Evolutionary conservation across 2,113 vertebrate species (phyloP), one percentile per base, ranked within the genome.

Genomic region (Protobothrops mucrosquamatus): DNA sequence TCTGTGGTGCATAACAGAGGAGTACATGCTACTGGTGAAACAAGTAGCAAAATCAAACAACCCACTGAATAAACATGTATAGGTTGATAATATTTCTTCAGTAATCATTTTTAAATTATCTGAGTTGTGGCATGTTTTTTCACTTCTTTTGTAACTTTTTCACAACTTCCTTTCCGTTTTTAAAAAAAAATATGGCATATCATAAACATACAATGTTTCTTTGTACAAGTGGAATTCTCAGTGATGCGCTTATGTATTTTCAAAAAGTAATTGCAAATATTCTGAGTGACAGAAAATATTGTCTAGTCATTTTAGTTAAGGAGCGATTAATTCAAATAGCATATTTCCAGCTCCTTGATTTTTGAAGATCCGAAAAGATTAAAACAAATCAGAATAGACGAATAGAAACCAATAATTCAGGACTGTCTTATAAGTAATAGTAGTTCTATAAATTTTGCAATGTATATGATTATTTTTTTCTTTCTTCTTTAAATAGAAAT

Each of bases 1-100:
- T 98, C 98, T 26, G 95, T 99, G 93, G 97, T 98, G 94, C 98
- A 98, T 96, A 99, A 98, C 97, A 98, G 98, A 96, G 97, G 98
- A 93, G 97, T 99, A 89, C 98, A 98, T 6, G 97, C 97, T 96
- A 96, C 96, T 91, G 98, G 98, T 96, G 98, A 99, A 97, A 97
- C 98, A 3, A 98, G 98, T 87, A 96, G 98, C 94, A 99, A 99
- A 97, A 98, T 99, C 94, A 98, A 99, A 95, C 97, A 98, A 20
- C 96, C 98, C 56, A 98, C 94, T 88, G 98, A 99, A 95, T 99
- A 89, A 51, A 89, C 18, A 54, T 29, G 92, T 94, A 95, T 89
- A 81, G 74, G 18, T 92, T 92, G 88, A 56, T 94, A 46, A 93
- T 34, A 93, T 87, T 93, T 95, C 91, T 94, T 95, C 85, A 94